Base-by-base conservation (phyloP, 2,797 vertebrate species). In the Girardinus metallicus region DNA sequence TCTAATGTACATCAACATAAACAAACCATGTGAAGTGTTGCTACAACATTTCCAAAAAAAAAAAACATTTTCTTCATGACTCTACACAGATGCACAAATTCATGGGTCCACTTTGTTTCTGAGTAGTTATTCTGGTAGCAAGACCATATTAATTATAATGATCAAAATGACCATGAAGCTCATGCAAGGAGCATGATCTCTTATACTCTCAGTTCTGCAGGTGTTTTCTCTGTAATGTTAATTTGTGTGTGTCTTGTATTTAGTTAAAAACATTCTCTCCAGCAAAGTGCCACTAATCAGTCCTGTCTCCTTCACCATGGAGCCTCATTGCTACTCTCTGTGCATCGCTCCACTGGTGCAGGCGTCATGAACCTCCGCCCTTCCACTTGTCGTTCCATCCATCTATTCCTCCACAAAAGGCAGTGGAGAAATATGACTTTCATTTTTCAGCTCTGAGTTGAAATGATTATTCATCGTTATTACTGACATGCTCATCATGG, bases 401-500 rank as follows among this genome's bases (percentile, higher is more conserved):
- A 57, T 83, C 80, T 73, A 70, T 46, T 76, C 53, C 75, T 57
- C 75, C 60, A 73, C 53, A n/a, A 46, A 2, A 46, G 79, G 55
- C 49, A 4, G 47, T 9, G 5, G 31, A 4, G 31, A 36, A 57
- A 36, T 60, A 73, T 62, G 70, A 79, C 74, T 57, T 77, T 34
- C 83, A 74, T 87, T 77, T 46, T 78, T 84, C 74, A 73, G 29
- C 75, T 57, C 15, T 41, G 66, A 13, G 70, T 53, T 43, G 41
- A 75, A 77, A 81, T 84, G 77, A 86, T 88, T 89, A 80, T 78
- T 88, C 83, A 88, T 88, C 84, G 78, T 84, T 73, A 84, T 75
- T 74, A 79, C 49, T 79, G 83, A 84, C 49, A 23, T 66, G 68
- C 72, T 83, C 81, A 82, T 83, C 78, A 85, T 73, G 78, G 76